These are phyloP conservation scores for Cinara cedri DNA, from an alignment of 2,888 invertebrate genomes.

Conservation along the genomic window DNA sequence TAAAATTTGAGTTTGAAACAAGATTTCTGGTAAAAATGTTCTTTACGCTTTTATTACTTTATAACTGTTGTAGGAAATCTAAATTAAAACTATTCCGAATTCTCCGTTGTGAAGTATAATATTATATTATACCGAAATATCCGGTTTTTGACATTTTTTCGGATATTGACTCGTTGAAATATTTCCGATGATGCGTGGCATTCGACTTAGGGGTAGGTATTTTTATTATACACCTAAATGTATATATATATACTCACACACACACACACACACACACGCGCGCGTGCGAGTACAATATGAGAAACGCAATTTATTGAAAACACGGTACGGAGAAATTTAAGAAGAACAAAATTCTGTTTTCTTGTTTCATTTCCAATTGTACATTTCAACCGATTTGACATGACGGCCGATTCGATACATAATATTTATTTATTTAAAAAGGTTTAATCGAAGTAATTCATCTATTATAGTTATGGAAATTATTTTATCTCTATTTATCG, in stretches of 20 bases:
- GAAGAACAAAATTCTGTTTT: not conserved
- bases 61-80: not conserved
- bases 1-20: too few relatives aligned
- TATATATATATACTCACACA: not conserved
- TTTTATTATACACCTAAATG: not conserved
- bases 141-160: not conserved
- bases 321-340: not conserved
- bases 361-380: not conserved
- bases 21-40: too few relatives aligned
- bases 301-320: too few relatives aligned
- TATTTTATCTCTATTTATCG: too few relatives aligned
- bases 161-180: not conserved
- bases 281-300: too few relatives aligned
- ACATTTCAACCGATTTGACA: not conserved
- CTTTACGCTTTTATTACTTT: too few relatives aligned
- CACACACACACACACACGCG: too few relatives aligned
- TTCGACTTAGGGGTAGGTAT: not conserved
- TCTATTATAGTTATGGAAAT: too few relatives aligned
- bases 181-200: not conserved
- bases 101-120: not conserved
- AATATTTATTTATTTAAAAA: too few relatives aligned
- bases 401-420: too few relatives aligned
- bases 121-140: not conserved
- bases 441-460: too few relatives aligned
- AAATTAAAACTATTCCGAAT: not conserved